A percentile compares a stretch with the other conserved stretches of the same genome.
Conservation (phyloP, 1,140 invertebrate species). For the Brachionus plicatilis region DNA sequence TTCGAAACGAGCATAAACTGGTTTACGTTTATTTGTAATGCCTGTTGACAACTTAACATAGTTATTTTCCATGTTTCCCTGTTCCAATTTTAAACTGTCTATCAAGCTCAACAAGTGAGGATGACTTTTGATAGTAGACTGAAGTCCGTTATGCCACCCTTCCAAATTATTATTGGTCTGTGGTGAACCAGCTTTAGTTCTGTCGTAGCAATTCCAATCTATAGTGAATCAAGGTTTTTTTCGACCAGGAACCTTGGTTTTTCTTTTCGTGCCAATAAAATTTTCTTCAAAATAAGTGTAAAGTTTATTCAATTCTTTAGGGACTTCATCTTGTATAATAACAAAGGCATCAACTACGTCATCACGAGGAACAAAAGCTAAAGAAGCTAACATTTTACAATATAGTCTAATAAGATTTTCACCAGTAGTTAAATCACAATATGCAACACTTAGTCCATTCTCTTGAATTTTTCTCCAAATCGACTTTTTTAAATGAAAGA, state of each 20-base stretch:
- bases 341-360: background rate
- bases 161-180: background rate
- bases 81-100: background rate
- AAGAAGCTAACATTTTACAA: background rate
- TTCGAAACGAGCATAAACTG: background rate
- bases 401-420: background rate
- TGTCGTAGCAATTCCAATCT: background rate
- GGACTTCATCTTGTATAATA: background rate
- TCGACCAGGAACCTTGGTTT: background rate
- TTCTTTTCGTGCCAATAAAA: background rate
- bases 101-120: background rate
- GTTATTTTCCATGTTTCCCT: background rate
- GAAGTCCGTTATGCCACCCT: background rate
- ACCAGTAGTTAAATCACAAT: background rate
- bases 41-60: background rate
- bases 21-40: background rate
- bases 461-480: background rate
- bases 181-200: background rate
- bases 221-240: background rate
- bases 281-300: background rate
- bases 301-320: background rate
- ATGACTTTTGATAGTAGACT: background rate
- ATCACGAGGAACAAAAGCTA: background rate
- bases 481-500: background rate
- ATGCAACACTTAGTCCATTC: background rate